Conservation (phyloP, 2,113 vertebrate genomes). For the Oceanites oceanicus region DNA sequence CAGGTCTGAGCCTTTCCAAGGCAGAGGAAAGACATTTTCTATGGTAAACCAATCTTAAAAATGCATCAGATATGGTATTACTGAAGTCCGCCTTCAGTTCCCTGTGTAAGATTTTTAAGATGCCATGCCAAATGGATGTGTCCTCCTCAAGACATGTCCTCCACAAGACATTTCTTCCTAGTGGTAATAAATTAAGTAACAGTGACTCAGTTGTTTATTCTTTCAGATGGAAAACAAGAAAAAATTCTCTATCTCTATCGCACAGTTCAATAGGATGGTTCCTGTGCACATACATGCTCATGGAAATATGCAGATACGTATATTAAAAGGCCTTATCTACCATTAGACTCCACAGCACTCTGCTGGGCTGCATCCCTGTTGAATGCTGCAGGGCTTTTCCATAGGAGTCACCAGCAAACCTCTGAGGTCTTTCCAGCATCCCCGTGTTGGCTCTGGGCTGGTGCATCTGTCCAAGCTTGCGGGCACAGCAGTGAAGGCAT, state of each 20-base stretch:
- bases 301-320: background rate
- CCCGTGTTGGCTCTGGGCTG: rapidly evolving
- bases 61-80: background rate
- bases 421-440: background rate
- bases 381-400: background rate
- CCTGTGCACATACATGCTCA: background rate
- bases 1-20: background rate
- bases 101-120: background rate
- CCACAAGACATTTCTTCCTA: background rate
- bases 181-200: background rate
- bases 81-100: background rate
- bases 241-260: background rate
- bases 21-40: background rate
- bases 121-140: background rate
- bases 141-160: background rate
- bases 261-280: background rate
- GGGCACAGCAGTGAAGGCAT: background rate
- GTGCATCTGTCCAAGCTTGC: background rate
- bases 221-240: background rate
- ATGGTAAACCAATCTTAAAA: background rate
- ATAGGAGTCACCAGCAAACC: background rate
- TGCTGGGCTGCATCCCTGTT: background rate
- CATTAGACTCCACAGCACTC: background rate
- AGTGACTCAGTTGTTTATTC: background rate
- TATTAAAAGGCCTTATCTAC: background rate